Evolutionary conservation across 2,888 invertebrate genomes (phyloP), one percentile per base, ranked within the genome.

Genomic region (Caenorhabditis sp.): DNA sequence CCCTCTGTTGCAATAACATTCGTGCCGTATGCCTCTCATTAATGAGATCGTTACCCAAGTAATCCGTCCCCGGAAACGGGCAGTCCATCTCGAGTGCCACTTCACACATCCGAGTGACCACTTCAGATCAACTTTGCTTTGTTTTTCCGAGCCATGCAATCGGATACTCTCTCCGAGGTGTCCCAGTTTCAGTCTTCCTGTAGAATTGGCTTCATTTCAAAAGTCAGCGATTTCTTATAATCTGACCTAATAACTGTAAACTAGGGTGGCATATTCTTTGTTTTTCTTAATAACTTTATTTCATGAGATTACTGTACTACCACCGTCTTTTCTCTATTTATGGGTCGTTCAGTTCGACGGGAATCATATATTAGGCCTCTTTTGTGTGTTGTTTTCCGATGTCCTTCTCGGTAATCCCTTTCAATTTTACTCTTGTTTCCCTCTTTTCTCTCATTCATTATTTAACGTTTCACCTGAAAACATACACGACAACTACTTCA

Each of bases 61-160:
- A 45, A 45, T 46, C 13, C 11, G 17, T 17, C 8, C 17, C 50
- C 13, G 53, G 53, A 53, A 37, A 35, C 9, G 9, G 35, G 13
- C 37, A 32, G 35, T 35, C 53, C 35, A 15, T 37, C 11, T 53
- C 53, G 20, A 53, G 53, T 13, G 6, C 53, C 53, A 53, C 53
- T 53, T 53, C 53, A 53, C 53, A 53, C 53, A 15, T 53, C 37
- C 37, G 53, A 53, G 53, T 37, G 37, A 35, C 53, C 53, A 53
- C 53, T 53, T 53, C 53, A 53, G 17, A 24, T 24, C n/a, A 37
- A 35, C 37, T 24, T 17, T 11, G 37, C 37, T 53, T 37, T 37
- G 32, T 37, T 32, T 50, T 61, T 50, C 30, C 24, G n/a, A 4
- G 2, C n/a, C 35, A 2, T 13, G 46, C 11, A 4, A 46, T n/a